Evolutionary conservation across 1,140 invertebrate genomes (phyloP).

Genomic region (Epicauta chinensis): DNA sequence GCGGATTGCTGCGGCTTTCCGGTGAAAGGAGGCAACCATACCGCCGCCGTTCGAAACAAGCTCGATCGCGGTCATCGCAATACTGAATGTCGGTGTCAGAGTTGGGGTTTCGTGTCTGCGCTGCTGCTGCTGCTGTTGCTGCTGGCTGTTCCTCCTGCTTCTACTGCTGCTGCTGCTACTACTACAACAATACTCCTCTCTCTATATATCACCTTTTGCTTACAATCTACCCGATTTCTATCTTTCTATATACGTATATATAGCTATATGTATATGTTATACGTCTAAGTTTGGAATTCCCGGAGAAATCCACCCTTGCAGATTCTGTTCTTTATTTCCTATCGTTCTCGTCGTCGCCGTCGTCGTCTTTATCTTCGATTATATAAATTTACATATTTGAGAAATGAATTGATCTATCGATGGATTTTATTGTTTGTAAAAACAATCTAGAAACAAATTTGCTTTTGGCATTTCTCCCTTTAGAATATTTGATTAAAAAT

Average conservation of each 20-base stretch:
- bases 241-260: neutral
- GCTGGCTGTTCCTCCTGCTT: constrained; percentile 10
- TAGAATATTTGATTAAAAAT: too few relatives aligned
- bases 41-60: constrained; percentile 7
- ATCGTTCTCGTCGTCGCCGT: neutral
- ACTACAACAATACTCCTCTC: too few relatives aligned
- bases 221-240: neutral
- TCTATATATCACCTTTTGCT: neutral
- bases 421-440: constrained; percentile 2
- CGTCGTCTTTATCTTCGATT: neutral
- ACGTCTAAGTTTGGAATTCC: too few relatives aligned
- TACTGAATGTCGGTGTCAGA: constrained; percentile 24
- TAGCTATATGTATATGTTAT: too few relatives aligned
- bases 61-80: constrained; percentile 25
- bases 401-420: constrained; percentile 4
- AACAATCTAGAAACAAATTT: too few relatives aligned
- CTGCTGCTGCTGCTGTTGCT: constrained; percentile 5
- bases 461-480: too few relatives aligned
- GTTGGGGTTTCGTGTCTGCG: constrained; percentile 20
- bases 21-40: neutral
- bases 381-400: constrained; percentile 7
- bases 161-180: neutral
- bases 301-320: too few relatives aligned
- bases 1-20: constrained; percentile 3
- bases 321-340: neutral